Evolutionary conservation across 2,113 vertebrate species (phyloP).

Genomic region (Mixornis gularis): DNA sequence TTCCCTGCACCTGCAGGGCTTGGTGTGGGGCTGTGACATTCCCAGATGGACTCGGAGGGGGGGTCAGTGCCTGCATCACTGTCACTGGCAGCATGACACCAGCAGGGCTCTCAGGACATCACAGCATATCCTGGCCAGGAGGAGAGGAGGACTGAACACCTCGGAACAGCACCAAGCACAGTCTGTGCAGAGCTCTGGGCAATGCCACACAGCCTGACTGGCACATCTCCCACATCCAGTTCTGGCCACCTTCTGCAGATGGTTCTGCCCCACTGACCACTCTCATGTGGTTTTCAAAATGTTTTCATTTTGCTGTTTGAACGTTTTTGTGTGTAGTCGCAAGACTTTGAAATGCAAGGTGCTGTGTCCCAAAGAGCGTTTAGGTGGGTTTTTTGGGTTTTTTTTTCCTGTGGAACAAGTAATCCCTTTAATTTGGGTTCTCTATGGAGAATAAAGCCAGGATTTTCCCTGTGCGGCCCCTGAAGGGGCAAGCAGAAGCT

Average conservation of each 20-base stretch:
- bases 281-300: accelerated
- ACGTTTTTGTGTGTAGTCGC: accelerated
- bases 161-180: accelerated
- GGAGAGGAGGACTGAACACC: background rate
- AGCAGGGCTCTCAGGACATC: background rate
- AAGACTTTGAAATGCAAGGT: background rate
- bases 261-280: background rate
- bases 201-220: background rate
- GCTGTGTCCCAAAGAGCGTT: background rate
- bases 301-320: background rate
- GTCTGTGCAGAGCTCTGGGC: background rate
- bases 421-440: background rate
- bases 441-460: background rate
- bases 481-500: background rate
- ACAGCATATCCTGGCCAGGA: accelerated
- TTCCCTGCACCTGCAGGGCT: background rate
- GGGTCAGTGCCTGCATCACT: accelerated
- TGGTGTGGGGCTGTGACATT: background rate
- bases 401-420: background rate
- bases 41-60: too few species aligned
- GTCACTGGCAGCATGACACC: background rate
- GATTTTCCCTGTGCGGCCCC: background rate
- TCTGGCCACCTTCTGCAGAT: background rate
- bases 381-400: too few species aligned
- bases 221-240: background rate